These are phyloP conservation scores for Prosopocoilus inquinatus DNA, from an alignment of 2,888 invertebrate species.

Conservation along the genomic window DNA sequence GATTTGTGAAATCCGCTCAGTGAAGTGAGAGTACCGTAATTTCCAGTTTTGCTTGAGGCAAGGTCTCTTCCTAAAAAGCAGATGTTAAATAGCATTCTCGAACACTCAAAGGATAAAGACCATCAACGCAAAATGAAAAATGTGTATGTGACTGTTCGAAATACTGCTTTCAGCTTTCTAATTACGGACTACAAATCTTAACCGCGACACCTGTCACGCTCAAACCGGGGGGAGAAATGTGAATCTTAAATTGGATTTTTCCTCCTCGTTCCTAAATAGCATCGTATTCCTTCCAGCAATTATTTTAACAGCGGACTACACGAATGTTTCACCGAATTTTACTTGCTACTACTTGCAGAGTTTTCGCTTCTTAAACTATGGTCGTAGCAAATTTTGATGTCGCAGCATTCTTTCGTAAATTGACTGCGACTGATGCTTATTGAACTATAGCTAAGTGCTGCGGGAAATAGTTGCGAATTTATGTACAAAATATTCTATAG, in stretches of 20 bases:
- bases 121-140: constrained; percentile 37
- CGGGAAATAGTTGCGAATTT: constrained; percentile 1
- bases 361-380: too few species aligned
- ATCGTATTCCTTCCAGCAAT: not conserved
- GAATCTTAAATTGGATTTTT: constrained; percentile 48
- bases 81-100: constrained; percentile 25
- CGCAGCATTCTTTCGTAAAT: not conserved
- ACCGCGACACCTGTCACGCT: constrained; percentile 46
- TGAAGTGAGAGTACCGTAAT: too few species aligned
- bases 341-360: too few species aligned
- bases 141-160: constrained; percentile 42
- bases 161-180: constrained; percentile 48
- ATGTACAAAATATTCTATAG: constrained; percentile 43
- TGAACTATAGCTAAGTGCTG: constrained; percentile 14
- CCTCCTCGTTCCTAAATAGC: constrained; percentile 28
- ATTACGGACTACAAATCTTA: constrained; percentile 51
- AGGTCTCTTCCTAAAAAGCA: constrained; percentile 15
- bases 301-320: too few species aligned
- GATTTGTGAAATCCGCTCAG: too few species aligned
- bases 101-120: constrained; percentile 28
- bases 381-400: too few species aligned
- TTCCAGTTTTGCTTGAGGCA: constrained; percentile 20
- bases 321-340: too few species aligned
- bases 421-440: constrained; percentile 2
- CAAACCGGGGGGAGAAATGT: constrained; percentile 38